Evolutionary conservation across 2,888 invertebrate genomes (phyloP), one percentile per base, ranked within the genome.

Genomic region (Oxyteleia sp.): DNA sequence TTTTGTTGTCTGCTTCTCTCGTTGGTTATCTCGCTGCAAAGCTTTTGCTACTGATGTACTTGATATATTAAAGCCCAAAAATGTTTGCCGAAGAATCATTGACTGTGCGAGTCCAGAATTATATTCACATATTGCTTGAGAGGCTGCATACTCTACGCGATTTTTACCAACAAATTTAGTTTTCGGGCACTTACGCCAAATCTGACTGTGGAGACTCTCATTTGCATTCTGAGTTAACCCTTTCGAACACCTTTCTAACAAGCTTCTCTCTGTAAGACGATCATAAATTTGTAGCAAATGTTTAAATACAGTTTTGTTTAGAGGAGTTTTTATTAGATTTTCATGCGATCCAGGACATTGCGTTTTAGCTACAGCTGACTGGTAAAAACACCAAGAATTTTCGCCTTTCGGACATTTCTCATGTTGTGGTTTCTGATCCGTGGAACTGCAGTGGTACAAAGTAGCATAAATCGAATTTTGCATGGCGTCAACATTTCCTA

Each of bases 161-260:
- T 26, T 26, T 4, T 26, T 26, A 26, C 26, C 26, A 26, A 26
- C 26, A 26, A 26, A 26, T 26, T 49, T 49, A 20, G 20, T 51
- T 15, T 51, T 51, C 2, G 51, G 51, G 11, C 23, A 49, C 23
- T 20, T 49, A 1, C 49, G 10, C 49, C 13, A 49, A n/a, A 49
- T 49, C 23, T 20, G 4, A 49, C 11, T 16, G 20, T 49, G 23
- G 11, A 49, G 1, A 10, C 49, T 49, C 13, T 49, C 49, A n/a
- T 49, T 49, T 11, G 23, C 49, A 13, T 49, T 49, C 20, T 49
- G 49, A 49, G 49, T 49, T 20, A 49, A 49, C 1, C 49, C 18
- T 18, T 16, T 2, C 0, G 10, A 10, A 20, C 49, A 49, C 20
- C 49, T 23, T 49, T 23, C 10, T 10, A 49, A 23, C 0, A 49